Conservation (phyloP, 1,140 invertebrate genomes). For the Drosophila erecta region DNA sequence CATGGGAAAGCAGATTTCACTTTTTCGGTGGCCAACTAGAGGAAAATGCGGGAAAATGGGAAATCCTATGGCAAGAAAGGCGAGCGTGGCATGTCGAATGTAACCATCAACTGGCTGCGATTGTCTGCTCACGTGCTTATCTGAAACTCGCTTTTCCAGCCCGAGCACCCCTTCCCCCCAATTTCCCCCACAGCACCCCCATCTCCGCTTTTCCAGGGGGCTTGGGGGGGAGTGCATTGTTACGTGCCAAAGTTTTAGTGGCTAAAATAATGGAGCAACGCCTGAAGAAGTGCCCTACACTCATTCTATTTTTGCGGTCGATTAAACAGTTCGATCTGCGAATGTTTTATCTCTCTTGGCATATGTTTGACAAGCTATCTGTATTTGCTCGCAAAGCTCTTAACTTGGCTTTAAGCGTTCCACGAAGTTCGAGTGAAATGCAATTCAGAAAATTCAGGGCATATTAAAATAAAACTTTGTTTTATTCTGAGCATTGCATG, state of each 20-base stretch:
- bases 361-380: conserved; percentile 41
- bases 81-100: conserved; percentile 47
- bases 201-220: conserved; percentile 17
- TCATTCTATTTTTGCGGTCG: conserved; percentile 47
- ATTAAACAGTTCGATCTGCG: conserved; percentile 48
- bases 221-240: conserved; percentile 54
- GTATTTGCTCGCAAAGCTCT: conserved; percentile 17
- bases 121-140: conserved; percentile 77
- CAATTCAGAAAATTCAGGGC: neutral
- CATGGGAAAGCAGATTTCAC: conserved; percentile 66
- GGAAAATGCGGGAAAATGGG: conserved; percentile 3
- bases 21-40: conserved; percentile 68
- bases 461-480: conserved; percentile 10
- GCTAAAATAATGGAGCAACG: conserved; percentile 77
- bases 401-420: conserved; percentile 5
- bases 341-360: conserved; percentile 33
- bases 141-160: conserved; percentile 50
- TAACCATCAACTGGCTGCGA: conserved; percentile 49
- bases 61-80: conserved; percentile 2
- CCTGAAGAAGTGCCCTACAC: conserved; percentile 47
- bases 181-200: conserved; percentile 5
- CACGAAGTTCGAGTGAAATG: conserved; percentile 7
- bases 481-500: neutral
- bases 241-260: conserved; percentile 78
- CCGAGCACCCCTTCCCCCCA: neutral